Percentiles rank a stretch among this genome's conserved stretches.
These are phyloP conservation scores for Helicoverpa armigera DNA, from an alignment of 1,140 invertebrate species.

Conservation along the genomic window DNA sequence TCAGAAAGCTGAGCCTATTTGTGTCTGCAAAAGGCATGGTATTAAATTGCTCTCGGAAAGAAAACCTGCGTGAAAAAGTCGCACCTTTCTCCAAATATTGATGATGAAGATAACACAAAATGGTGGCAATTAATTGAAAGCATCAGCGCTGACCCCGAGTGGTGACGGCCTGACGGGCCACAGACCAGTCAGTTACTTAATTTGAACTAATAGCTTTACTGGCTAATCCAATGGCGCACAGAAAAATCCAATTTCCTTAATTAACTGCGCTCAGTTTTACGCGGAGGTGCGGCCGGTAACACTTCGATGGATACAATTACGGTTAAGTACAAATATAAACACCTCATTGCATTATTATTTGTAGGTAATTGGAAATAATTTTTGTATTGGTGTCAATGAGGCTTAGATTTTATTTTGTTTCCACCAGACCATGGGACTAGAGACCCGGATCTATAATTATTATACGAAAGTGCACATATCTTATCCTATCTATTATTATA, in stretches of 20 bases:
- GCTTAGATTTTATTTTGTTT: too few species aligned
- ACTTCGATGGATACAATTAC: conserved; percentile 77
- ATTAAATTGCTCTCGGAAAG: too few species aligned
- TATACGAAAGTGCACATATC: too few species aligned
- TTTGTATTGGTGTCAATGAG: background rate
- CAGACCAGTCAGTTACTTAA: conserved; percentile 70
- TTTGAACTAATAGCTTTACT: conserved; percentile 85
- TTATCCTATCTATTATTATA: too few species aligned
- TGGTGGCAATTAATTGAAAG: conserved; percentile 50
- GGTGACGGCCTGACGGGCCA: conserved; percentile 57
- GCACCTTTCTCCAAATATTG: conserved; percentile 2
- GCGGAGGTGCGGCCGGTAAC: conserved; percentile 82
- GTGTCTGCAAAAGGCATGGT: too few species aligned
- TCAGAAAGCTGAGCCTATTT: too few species aligned
- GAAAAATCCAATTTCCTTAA: conserved; percentile 86
- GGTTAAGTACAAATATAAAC: conserved; percentile 58
- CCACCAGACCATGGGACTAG: too few species aligned
- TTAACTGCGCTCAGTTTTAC: conserved; percentile 81
- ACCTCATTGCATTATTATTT: conserved; percentile 45
- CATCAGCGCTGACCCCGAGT: conserved; percentile 43
- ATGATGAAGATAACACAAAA: conserved; percentile 30
- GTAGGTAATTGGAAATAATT: conserved; percentile 6
- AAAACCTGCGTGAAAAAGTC: background rate
- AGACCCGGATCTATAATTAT: too few species aligned
- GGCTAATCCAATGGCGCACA: conserved; percentile 81